Percentiles rank a stretch among this genome's conserved stretches.
These are phyloP conservation scores for Sander vitreus DNA, from an alignment of 2,113 vertebrate species.

Conservation along the genomic window DNA sequence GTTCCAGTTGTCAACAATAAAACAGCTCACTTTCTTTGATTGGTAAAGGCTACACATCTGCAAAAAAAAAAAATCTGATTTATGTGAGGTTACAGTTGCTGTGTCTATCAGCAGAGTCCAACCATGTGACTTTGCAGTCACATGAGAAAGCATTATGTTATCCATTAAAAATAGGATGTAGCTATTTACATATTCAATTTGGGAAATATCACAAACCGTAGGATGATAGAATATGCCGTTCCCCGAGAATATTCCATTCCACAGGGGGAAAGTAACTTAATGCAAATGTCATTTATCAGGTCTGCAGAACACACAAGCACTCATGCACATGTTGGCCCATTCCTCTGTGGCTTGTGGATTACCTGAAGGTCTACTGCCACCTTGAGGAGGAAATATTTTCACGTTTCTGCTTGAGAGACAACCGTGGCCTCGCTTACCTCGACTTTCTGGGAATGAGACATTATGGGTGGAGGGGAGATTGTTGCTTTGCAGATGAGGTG, in stretches of 20 bases:
- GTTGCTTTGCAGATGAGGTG: background rate
- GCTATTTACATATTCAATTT: conserved; percentile 82
- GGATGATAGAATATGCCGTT: conserved; percentile 76
- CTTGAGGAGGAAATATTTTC: conserved; percentile 63
- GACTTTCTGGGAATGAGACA: conserved; percentile 15
- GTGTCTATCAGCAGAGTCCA: conserved; percentile 62
- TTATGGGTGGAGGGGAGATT: conserved; percentile 9
- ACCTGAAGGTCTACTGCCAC: conserved; percentile 80
- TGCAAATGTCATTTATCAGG: conserved; percentile 83
- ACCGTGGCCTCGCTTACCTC: conserved; percentile 3
- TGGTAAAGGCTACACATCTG: conserved; percentile 37
- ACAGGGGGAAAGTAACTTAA: conserved; percentile 71
- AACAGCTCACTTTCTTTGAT: conserved; percentile 62
- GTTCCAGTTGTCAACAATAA: conserved; percentile 60
- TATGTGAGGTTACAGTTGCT: conserved; percentile 43
- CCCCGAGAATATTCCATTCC: conserved; percentile 72
- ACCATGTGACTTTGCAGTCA: conserved; percentile 63
- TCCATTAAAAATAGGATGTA: conserved; percentile 76
- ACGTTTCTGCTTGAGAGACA: conserved; percentile 13
- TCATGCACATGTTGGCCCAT: conserved; percentile 49
- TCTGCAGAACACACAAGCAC: conserved; percentile 64
- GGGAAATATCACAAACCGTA: conserved; percentile 73
- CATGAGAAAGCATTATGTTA: conserved; percentile 72
- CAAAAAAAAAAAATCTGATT: conserved; percentile 50
- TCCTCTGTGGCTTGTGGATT: conserved; percentile 43